phyloP scores from a whole-genome alignment of 2,888 invertebrate genomes.

The Trachelus iudaicus region DNA sequence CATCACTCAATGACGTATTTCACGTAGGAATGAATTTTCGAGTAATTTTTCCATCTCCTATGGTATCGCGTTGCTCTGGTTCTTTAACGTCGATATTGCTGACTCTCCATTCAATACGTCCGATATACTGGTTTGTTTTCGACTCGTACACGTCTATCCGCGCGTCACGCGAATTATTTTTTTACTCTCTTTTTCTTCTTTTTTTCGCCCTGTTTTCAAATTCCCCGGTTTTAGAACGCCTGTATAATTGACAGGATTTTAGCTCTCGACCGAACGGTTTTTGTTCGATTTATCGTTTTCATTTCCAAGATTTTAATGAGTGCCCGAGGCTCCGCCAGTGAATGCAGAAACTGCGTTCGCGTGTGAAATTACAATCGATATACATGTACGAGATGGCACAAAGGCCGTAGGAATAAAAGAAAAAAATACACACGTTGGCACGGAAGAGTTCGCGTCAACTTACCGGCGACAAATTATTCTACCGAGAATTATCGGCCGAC shows the following conservation, averaged over 20 bases:
- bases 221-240: slow-evolving; percentile 1
- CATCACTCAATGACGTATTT: background rate
- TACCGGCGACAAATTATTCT: slow-evolving; percentile 3
- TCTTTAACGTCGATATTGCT: background rate
- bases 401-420: background rate
- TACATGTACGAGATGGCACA: background rate
- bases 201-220: background rate
- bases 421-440: background rate
- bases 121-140: background rate
- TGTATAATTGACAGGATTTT: background rate
- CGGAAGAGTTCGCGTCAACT: background rate
- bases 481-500: background rate
- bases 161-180: background rate
- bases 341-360: background rate
- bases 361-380: background rate
- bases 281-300: slow-evolving; percentile 28
- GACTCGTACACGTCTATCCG: background rate
- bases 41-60: background rate
- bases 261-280: background rate
- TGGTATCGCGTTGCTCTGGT: background rate
- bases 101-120: background rate
- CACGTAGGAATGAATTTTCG: background rate
- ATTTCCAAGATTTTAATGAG: slow-evolving; percentile 33
- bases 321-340: slow-evolving; percentile 15
- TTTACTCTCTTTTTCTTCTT: background rate